Evolutionary conservation across 2,888 invertebrate genomes (phyloP).

Genomic region (Agrotis exclamationis): DNA sequence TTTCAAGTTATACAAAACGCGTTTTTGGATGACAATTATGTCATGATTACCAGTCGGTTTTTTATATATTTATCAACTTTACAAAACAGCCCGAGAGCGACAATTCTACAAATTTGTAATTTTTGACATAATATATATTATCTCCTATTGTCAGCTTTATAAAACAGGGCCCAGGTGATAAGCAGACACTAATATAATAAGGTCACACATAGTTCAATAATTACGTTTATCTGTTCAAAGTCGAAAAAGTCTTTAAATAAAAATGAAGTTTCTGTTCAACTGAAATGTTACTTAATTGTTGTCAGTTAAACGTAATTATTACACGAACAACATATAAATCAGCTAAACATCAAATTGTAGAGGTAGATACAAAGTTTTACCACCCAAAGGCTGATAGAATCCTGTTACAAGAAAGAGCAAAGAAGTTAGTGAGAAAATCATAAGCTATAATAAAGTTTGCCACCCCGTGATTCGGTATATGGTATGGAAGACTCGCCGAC

Average conservation of each 20-base stretch:
- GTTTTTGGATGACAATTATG: too few species aligned
- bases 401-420: slow-evolving; percentile 36
- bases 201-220: slow-evolving; percentile 19
- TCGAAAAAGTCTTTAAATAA: not conserved
- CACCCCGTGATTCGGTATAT: slow-evolving; percentile 4
- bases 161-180: slow-evolving; percentile 2
- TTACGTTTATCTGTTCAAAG: slow-evolving; percentile 26
- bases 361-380: slow-evolving; percentile 33
- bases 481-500: not conserved
- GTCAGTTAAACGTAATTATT: slow-evolving; percentile 40
- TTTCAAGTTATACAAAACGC: too few species aligned
- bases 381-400: slow-evolving; percentile 34
- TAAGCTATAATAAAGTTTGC: slow-evolving; percentile 15
- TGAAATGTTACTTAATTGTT: not conserved
- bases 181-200: slow-evolving; percentile 26
- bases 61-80: too few species aligned
- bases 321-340: slow-evolving; percentile 10
- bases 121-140: too few species aligned
- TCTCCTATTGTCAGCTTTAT: too few species aligned
- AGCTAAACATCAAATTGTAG: slow-evolving; percentile 39
- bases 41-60: too few species aligned
- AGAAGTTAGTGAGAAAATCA: slow-evolving; percentile 22
- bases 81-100: too few species aligned
- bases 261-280: too few species aligned
- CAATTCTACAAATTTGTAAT: too few species aligned